A percentile compares a stretch with the other conserved stretches of the same genome.
These are phyloP conservation scores for Ophion obscuratus DNA, from an alignment of 2,888 invertebrate species.

Conservation along the genomic window DNA sequence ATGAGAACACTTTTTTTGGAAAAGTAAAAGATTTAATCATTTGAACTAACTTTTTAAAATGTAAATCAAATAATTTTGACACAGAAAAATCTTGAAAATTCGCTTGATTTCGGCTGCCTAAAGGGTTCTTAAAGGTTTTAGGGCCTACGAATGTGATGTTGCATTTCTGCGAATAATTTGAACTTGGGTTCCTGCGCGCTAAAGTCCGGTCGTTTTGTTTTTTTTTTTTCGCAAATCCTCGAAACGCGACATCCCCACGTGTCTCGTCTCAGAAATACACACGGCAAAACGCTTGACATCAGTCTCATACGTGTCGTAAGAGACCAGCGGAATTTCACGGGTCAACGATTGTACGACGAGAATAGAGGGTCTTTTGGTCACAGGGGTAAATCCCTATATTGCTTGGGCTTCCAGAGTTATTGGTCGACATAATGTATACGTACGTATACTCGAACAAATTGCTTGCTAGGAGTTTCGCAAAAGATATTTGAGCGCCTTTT, in stretches of 20 bases:
- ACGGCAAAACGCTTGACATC: conserved; percentile 16
- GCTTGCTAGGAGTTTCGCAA: neutral
- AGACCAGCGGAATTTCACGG: conserved; percentile 56
- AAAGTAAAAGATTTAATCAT: too few relatives aligned
- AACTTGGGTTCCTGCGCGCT: neutral
- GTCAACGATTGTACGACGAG: conserved; percentile 52
- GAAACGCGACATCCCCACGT: conserved; percentile 1
- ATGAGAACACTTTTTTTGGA: too few relatives aligned
- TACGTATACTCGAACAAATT: neutral
- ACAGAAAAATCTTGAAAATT: too few relatives aligned
- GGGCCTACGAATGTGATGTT: neutral
- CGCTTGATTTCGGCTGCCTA: too few relatives aligned
- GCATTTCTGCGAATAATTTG: neutral
- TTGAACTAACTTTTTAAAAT: too few relatives aligned
- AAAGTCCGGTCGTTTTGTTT: neutral
- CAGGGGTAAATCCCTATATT: conserved; percentile 37
- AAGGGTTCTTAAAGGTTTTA: neutral
- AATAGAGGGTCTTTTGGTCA: conserved; percentile 11
- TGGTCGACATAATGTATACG: neutral
- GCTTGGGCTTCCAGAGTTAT: conserved; percentile 28
- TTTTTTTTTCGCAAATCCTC: conserved; percentile 6
- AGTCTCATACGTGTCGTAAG: conserved; percentile 38
- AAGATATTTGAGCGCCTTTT: neutral
- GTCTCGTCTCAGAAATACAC: neutral
- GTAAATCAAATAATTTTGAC: too few relatives aligned